phyloP scores from a whole-genome alignment of 2,888 invertebrate genomes.

The Pachydiplax longipennis region DNA sequence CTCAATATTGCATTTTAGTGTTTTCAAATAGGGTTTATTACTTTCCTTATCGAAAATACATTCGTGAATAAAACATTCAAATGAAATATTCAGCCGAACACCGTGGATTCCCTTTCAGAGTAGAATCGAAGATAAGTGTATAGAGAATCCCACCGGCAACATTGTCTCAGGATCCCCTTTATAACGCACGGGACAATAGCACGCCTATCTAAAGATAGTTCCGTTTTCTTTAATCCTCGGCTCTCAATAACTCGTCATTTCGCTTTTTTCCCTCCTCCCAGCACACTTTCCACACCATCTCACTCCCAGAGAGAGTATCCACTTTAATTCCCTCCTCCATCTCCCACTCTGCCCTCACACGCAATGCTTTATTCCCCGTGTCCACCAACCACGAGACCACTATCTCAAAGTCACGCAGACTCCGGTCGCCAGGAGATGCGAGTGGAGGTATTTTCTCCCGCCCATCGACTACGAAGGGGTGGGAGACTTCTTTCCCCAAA shows the following conservation, averaged over 20 bases:
- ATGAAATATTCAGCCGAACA: too few species aligned
- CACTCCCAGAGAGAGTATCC: neutral
- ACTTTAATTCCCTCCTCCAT: neutral
- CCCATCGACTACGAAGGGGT: neutral
- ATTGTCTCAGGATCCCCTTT: too few species aligned
- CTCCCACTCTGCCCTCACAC: neutral
- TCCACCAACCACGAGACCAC: conserved; percentile 40
- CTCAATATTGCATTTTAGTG: too few species aligned
- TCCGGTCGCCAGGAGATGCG: conserved; percentile 4
- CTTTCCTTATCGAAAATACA: too few species aligned
- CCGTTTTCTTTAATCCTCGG: neutral
- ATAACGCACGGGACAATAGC: too few species aligned
- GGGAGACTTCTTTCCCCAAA: neutral
- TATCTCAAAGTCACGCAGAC: conserved; percentile 44
- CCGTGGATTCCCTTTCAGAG: too few species aligned
- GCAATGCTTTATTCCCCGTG: conserved; percentile 34
- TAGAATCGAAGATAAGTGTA: too few species aligned
- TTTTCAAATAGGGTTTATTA: too few species aligned
- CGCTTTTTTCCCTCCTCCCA: neutral
- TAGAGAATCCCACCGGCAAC: too few species aligned
- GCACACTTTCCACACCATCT: neutral
- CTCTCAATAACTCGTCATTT: neutral
- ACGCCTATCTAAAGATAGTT: too few species aligned
- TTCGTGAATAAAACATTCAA: too few species aligned
- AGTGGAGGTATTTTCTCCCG: neutral